Conservation (phyloP, 2,797 vertebrate genomes). For the Gymnothorax reevesii region DNA sequence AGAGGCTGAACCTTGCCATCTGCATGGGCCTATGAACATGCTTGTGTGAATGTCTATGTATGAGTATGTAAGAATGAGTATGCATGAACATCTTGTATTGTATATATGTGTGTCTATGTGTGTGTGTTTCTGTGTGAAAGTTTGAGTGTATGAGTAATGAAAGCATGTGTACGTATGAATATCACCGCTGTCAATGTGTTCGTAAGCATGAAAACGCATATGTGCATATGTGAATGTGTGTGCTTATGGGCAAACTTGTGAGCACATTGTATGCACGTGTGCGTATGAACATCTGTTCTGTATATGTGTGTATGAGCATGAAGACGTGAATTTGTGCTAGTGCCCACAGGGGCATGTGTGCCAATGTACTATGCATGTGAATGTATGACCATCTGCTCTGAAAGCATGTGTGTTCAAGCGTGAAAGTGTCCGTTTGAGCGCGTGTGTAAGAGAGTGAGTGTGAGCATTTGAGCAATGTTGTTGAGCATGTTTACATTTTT, state of each 20-base stretch:
- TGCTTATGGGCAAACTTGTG: too few species aligned
- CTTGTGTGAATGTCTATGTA: background rate
- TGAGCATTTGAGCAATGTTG: background rate
- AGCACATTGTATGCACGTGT: too few species aligned
- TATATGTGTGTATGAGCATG: background rate
- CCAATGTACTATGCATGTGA: background rate
- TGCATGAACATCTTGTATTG: too few species aligned
- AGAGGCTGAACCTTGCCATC: background rate
- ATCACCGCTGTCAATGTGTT: background rate
- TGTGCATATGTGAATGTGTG: background rate
- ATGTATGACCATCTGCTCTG: background rate
- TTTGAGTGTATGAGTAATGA: too few species aligned
- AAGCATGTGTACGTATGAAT: too few species aligned
- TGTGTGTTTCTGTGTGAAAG: background rate
- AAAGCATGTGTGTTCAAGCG: too few species aligned
- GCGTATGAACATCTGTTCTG: background rate
- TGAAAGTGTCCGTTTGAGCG: too few species aligned
- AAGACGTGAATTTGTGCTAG: background rate
- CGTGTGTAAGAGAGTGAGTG: too few species aligned
- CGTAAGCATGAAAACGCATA: background rate
- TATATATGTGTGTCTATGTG: background rate
- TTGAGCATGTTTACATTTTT: background rate
- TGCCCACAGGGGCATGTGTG: too few species aligned
- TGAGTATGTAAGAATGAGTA: background rate
- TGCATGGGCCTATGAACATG: background rate